Evolutionary conservation across 1,140 invertebrate genomes (phyloP), one percentile per base, ranked within the genome.

Genomic region (Scaptomyza pallida): DNA sequence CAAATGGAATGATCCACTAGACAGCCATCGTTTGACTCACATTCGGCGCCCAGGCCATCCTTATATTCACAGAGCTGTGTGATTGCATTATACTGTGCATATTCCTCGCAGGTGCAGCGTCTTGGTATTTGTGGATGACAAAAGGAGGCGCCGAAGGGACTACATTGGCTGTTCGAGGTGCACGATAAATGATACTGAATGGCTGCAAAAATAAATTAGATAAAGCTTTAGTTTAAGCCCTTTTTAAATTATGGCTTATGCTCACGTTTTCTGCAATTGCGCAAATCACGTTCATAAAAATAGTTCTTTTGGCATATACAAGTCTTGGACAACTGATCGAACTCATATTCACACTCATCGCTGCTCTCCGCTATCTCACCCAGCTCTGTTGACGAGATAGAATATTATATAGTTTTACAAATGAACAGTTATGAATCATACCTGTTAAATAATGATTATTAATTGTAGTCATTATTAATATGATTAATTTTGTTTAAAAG

Each of bases 1-100:
- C 93, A 93, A 5, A 91, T 78, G 0, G 92, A 82, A 74, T 93
- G 82, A 1, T 76, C 73, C 0, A 92, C 90, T 0, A 74, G 63
- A 51, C 91, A 91, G 19, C 55, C 75, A 43, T 90, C 81, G 33
- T 80, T 79, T 2, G 82, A 76, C 26, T 89, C 76, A 52, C 91
- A 91, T 44, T 89, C 78, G 13, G 76, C 85, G 0, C 90, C 91
- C 47, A 91, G 37, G 10, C 90, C 90, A 19, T 85, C 56, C 37
- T 78, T 89, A 15, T 82, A 89, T 12, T 88, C 73, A 44, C 90
- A 91, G 9, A 91, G 59, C 62, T 91, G 86, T n/a, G 56, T 75
- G 16, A 83, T 73, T 48, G 71, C 88, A 75, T 91, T 89, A 19
- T 91, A 91, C 15, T 83, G 50, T 0, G 90, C 89, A 48, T 90